Evolutionary conservation across 2,113 vertebrate genomes (phyloP), one percentile per base, ranked within the genome.

Genomic region (Macaca nemestrina): DNA sequence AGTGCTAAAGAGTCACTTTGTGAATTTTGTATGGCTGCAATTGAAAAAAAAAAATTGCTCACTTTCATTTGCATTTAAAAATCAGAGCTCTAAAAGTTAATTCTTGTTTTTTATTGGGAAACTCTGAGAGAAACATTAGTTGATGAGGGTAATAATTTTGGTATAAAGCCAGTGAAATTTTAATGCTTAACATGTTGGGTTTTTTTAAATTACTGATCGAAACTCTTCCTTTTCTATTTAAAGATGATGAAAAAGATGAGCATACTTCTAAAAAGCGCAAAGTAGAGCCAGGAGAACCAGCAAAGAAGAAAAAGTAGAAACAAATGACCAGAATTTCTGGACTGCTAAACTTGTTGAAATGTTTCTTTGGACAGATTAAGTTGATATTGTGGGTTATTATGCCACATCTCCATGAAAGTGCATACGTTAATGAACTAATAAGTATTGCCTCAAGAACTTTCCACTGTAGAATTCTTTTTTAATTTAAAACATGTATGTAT

Each of bases 241-340:
- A 99, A 99, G 99, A 99, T 98, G 99, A 99, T 50, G 99, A 99
- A 40, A 98, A 98, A 43, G 99, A 99, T 38, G 93, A 98, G 22
- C 94, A 98, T 35, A 67, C 97, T 90, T 99, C 99, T 0, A 99
- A 99, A 98, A 99, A 99, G 95, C 99, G 99, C 8, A 99, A 99
- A 93, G 98, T 99, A 86, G 99, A 99, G 96, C 98, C 98, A 64
- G 99, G 99, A 98, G 99, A 99, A 92, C 98, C 99, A 98, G 99
- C 99, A 70, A 99, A 99, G 98, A 99, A 99, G 97, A 99, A 99
- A 98, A 99, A 98, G 75, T 93, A 97, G 82, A 98, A 98, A 70
- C 45, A 38, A 2, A 0, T 92, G 35, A 72, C 84, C 12, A 64
- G 88, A 89, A 72, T 38, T 35, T 91, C n/a, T 84, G 93, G 91